Conservation (phyloP, 2,113 vertebrate genomes). For the Athene noctua region DNA sequence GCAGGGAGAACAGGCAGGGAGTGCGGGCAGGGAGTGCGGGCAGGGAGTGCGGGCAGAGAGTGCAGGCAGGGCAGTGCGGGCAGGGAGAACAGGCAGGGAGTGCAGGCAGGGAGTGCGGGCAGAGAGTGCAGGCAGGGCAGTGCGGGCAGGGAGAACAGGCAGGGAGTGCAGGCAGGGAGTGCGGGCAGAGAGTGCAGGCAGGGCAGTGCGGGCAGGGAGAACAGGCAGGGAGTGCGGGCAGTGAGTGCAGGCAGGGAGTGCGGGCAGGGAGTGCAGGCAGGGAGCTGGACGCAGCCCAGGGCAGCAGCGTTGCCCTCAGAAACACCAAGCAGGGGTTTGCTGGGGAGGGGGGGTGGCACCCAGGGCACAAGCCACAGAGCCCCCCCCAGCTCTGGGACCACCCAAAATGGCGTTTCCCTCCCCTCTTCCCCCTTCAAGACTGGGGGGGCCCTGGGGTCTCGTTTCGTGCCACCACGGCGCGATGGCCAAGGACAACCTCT, state of each 20-base stretch:
- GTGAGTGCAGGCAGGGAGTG: too few species aligned
- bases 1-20: too few species aligned
- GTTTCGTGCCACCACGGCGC: not conserved
- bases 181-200: not conserved
- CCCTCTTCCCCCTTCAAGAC: too few species aligned
- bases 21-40: too few species aligned
- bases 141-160: not conserved
- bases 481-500: not conserved
- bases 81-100: too few species aligned
- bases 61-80: too few species aligned
- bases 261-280: not conserved
- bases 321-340: not conserved
- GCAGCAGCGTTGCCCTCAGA: not conserved
- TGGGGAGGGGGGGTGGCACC: not conserved
- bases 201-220: not conserved
- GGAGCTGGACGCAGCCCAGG: not conserved
- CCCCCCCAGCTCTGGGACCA: too few species aligned
- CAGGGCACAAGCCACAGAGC: too few species aligned
- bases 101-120: too few species aligned
- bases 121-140: not conserved
- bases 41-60: too few species aligned
- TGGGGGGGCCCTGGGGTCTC: too few species aligned
- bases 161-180: not conserved
- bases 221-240: not conserved
- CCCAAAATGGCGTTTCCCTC: not conserved